A percentile compares a stretch with the other conserved stretches of the same genome.
Evolutionary conservation across 2,888 invertebrate genomes (phyloP).

Genomic region (Harpalus rufipes): DNA sequence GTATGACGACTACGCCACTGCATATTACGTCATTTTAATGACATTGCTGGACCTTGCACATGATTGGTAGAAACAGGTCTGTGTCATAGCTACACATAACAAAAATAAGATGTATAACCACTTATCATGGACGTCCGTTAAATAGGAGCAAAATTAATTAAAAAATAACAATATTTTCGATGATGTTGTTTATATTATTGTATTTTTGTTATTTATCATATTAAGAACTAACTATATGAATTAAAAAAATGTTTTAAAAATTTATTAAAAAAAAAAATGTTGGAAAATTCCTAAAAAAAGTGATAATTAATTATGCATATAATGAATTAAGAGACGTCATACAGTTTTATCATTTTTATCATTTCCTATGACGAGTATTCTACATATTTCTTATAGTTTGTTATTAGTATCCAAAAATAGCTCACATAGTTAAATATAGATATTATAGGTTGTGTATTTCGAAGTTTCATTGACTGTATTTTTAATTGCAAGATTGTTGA

Average conservation of each 20-base stretch:
- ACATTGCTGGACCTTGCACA: slow-evolving; percentile 56
- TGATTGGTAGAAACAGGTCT: slow-evolving; percentile 50
- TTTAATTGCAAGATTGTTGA: slow-evolving; percentile 18
- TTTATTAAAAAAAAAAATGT: background rate
- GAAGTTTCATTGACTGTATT: slow-evolving; percentile 40
- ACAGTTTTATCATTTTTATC: slow-evolving; percentile 25
- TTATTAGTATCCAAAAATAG: slow-evolving; percentile 35
- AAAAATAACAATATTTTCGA: background rate
- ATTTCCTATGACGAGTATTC: background rate
- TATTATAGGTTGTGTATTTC: background rate
- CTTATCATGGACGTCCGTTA: slow-evolving; percentile 24
- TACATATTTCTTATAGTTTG: background rate
- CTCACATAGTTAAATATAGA: slow-evolving; percentile 43
- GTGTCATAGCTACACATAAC: slow-evolving; percentile 51
- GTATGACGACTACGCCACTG: slow-evolving; percentile 44
- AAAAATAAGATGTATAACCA: slow-evolving; percentile 43
- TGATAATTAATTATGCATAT: slow-evolving; percentile 15
- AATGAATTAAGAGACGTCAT: slow-evolving; percentile 1
- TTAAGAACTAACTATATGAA: no score
- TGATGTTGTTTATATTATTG: background rate
- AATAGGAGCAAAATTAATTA: slow-evolving; percentile 20
- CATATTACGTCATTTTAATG: slow-evolving; percentile 57
- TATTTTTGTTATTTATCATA: no score
- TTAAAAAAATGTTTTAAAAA: background rate
- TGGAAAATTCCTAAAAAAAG: background rate